Base-by-base conservation (phyloP, 2,888 invertebrate species). In the Epinotia bilunana region DNA sequence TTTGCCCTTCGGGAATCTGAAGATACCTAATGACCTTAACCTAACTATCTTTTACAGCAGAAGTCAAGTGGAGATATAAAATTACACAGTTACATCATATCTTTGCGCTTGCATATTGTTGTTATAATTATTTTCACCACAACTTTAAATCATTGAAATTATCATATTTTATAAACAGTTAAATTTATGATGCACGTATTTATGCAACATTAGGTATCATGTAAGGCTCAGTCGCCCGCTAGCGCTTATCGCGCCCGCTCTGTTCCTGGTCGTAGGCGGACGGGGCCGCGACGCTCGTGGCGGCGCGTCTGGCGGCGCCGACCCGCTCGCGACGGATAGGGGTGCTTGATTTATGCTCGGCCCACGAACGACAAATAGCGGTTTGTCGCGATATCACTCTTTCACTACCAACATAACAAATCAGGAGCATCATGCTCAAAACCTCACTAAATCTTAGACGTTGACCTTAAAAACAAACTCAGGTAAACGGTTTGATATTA, bases 281-380 rank as follows among this genome's bases (percentile, higher is more conserved):
- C 64, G 18, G 58, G 57, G 57, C 64, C 65, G 43, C 12, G 58
- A n/a, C 39, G 70, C 65, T 81, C 86, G 79, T 81, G 84, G 84
- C 86, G 79, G 77, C 80, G 83, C 78, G 86, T 86, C 86, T 86
- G 80, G 78, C 81, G 78, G 72, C 77, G 68, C 79, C 77, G 72
- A 76, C 78, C 78, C 75, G 65, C 81, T 79, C 78, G 76, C 73
- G 71, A 49, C 73, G 74, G 72, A 61, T 63, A 82, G 88, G 90
- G 91, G 86, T 85, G 86, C 87, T 87, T 91, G 92, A 93, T 92
- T 92, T 92, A 92, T 91, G 87, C 85, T 81, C 83, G 84, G 85
- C 86, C 88, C 86, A 84, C 86, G 86, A 83, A 90, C 92, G 91
- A 93, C 91, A 93, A 93, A 92, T 92, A 91, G 91, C 90, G 90